Base-by-base conservation (phyloP, 2,888 invertebrate genomes). In the Syrista parreyssii region DNA sequence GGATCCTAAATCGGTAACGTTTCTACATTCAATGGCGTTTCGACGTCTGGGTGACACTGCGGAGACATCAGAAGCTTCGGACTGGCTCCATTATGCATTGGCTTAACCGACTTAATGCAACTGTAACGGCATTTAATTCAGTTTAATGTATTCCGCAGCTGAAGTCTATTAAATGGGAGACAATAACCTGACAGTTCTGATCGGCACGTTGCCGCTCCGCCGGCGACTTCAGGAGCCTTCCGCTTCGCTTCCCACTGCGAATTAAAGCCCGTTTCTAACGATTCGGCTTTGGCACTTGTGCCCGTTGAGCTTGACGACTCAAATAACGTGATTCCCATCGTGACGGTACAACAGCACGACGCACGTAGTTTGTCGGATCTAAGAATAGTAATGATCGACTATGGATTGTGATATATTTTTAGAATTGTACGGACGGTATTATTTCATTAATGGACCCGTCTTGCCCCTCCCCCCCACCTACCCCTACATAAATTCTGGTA, bases 171-270 rank as follows among this genome's bases (percentile, higher is more conserved):
- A 90, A 90, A 89, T 86, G 84, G 87, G 88, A 89, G 90, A 90
- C 90, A 90, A 90, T 90, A 89, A 90, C 87, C 85, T 89, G 90
- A 89, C 90, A 90, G 89, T 86, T 90, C 85, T 88, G 90, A 90
- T 90, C 88, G 88, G 88, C 88, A 85, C 84, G 85, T 85, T 86
- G 76, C 79, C 80, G 78, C 80, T 78, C 36, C 80, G 75, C 40
- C 76, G 68, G 76, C 75, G 76, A 75, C 31, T 77, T 34, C 30
- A 1, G 23, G 30, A 68, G 40, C 31, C 76, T 35, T 31, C 40
- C 68, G 68, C 30, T 77, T 35, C 55, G 55, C 55, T 55, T 55
- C 55, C 55, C 55, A 55, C 23, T 55, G 55, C 55, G 55, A 55
- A 55, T 55, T 55, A 55, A 55, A 55, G 55, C 55, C 9, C 6